phyloP scores from a whole-genome alignment of 2,888 invertebrate species.

The Microctonus hyperodae region DNA sequence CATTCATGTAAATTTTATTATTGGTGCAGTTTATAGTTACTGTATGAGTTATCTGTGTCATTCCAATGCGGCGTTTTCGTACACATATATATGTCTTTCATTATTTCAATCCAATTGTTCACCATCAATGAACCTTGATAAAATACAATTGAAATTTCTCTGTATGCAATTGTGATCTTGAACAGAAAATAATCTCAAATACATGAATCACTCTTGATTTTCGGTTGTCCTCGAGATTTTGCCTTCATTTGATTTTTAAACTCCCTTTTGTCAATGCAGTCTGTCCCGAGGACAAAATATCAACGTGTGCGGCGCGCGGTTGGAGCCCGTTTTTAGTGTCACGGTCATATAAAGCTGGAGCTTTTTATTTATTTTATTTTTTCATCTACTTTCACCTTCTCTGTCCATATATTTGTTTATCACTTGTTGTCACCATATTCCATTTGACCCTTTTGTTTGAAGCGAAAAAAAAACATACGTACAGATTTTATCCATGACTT shows the following conservation, averaged over 20 bases:
- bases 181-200: slow-evolving; percentile 7
- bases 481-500: slow-evolving; percentile 48
- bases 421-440: background rate
- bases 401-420: background rate
- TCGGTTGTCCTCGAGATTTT: slow-evolving; percentile 23
- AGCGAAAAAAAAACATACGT: slow-evolving; percentile 37
- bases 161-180: slow-evolving; percentile 5
- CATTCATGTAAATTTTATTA: slow-evolving; percentile 6
- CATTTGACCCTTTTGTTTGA: slow-evolving; percentile 25
- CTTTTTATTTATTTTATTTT: slow-evolving; percentile 21
- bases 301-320: background rate
- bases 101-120: background rate
- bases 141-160: slow-evolving; percentile 2
- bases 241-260: slow-evolving; percentile 24
- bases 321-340: slow-evolving; percentile 46
- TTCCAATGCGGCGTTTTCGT: slow-evolving; percentile 21
- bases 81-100: background rate
- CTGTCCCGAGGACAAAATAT: slow-evolving; percentile 22
- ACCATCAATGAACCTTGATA: background rate
- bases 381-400: slow-evolving; percentile 19
- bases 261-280: slow-evolving; percentile 9
- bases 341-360: slow-evolving; percentile 44
- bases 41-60: slow-evolving; percentile 25
- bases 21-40: slow-evolving; percentile 9
- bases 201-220: slow-evolving; percentile 29